These are phyloP conservation scores for Pseudorasbora parva DNA, from an alignment of 2,113 vertebrate species.

Conservation along the genomic window DNA sequence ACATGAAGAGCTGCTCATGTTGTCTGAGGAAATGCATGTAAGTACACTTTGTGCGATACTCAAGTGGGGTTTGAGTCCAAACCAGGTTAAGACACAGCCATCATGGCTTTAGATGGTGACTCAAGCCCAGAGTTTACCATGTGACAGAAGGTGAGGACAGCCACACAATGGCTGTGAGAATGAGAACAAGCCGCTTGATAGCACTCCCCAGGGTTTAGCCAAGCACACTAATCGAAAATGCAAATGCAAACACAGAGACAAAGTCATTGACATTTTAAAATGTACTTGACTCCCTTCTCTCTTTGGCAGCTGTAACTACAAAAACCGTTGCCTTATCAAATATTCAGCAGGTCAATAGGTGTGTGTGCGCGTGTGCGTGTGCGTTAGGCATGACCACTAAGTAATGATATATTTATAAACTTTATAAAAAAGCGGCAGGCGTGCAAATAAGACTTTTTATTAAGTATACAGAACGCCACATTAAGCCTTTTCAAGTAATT, in stretches of 20 bases:
- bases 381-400: not conserved
- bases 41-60: not conserved
- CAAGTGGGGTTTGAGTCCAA: too few species aligned
- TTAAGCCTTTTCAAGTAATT: too few species aligned
- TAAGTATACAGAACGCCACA: too few species aligned
- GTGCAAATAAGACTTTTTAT: not conserved
- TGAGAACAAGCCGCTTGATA: slow-evolving; percentile 13
- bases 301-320: slow-evolving; percentile 34
- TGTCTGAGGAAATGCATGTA: not conserved
- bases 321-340: slow-evolving; percentile 55
- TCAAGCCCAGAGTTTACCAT: not conserved
- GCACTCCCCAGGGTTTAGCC: slow-evolving; percentile 41
- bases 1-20: not conserved
- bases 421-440: not conserved
- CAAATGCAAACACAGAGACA: slow-evolving; percentile 19
- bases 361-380: slow-evolving; percentile 15
- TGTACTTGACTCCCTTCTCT: slow-evolving; percentile 37
- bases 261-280: slow-evolving; percentile 35
- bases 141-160: slow-evolving; percentile 11
- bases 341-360: slow-evolving; percentile 49
- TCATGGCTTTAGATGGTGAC: not conserved
- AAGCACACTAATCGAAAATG: slow-evolving; percentile 5
- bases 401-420: not conserved
- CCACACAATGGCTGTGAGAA: not conserved
- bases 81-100: not conserved